phyloP scores from a whole-genome alignment of 2,888 invertebrate genomes.

The Malachius bipustulatus region DNA sequence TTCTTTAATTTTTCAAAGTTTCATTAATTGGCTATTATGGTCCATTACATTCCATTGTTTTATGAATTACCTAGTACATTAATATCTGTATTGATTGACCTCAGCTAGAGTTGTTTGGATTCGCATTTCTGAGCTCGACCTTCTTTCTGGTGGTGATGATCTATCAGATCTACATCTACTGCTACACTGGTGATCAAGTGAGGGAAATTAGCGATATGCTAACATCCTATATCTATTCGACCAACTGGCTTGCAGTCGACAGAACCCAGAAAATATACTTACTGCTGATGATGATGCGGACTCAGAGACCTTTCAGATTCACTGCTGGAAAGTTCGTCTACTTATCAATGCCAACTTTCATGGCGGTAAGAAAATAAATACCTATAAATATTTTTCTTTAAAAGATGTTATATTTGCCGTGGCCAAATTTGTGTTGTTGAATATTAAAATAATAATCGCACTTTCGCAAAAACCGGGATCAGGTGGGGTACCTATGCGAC shows the following conservation, averaged over 20 bases:
- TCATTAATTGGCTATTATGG: no score
- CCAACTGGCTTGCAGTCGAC: conserved; percentile 10
- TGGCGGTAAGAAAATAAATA: conserved; percentile 14
- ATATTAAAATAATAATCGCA: no score
- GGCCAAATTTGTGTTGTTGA: no score
- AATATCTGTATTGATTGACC: conserved; percentile 3
- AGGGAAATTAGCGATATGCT: conserved; percentile 18
- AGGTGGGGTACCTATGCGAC: no score
- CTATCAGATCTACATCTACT: conserved; percentile 37
- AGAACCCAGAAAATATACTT: conserved; percentile 8
- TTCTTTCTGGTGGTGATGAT: conserved; percentile 34
- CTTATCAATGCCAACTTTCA: conserved; percentile 11
- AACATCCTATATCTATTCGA: conserved; percentile 8
- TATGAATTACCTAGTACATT: no score
- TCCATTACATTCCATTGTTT: no score
- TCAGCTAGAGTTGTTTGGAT: conserved; percentile 5
- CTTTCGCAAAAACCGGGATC: no score
- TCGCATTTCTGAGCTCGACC: conserved; percentile 31
- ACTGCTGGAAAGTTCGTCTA: conserved; percentile 15
- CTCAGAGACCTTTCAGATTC: conserved; percentile 11
- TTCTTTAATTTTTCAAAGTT: no score
- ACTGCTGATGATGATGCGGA: conserved; percentile 13
- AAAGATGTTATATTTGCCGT: no score
- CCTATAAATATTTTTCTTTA: no score
- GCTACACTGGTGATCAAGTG: conserved; percentile 38